These are phyloP conservation scores for Quadriops clusia DNA, from an alignment of 2,888 invertebrate genomes.

Conservation along the genomic window DNA sequence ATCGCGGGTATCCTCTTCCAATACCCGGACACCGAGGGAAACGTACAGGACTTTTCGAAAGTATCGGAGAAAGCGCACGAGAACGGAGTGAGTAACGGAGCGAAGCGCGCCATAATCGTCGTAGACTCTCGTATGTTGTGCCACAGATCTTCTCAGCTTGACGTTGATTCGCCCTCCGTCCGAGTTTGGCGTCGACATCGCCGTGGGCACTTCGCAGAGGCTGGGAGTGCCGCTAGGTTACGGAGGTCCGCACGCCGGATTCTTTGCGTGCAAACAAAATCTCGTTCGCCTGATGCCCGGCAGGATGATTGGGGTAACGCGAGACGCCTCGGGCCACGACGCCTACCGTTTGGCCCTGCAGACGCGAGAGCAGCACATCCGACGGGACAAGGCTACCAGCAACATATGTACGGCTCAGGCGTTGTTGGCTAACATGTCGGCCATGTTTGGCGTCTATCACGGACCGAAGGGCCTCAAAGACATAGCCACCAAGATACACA, in stretches of 20 bases:
- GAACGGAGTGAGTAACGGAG: too few relatives aligned
- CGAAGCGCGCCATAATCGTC: too few relatives aligned
- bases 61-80: conserved; percentile 74
- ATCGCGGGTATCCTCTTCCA: conserved; percentile 84
- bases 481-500: conserved; percentile 83
- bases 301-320: conserved; percentile 93
- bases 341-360: conserved; percentile 88
- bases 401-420: conserved; percentile 99
- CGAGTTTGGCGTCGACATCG: conserved; percentile 90
- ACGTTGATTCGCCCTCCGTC: conserved; percentile 87
- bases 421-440: conserved; percentile 92
- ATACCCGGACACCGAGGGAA: conserved; percentile 93
- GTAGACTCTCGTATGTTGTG: conserved; percentile 85
- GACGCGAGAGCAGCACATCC: conserved; percentile 95
- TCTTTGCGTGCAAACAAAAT: conserved; percentile 84
- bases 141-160: conserved; percentile 84
- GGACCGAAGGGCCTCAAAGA: conserved; percentile 86
- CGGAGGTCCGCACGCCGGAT: conserved; percentile 97
- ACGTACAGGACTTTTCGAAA: conserved; percentile 66
- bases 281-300: conserved; percentile 93
- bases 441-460: conserved; percentile 98
- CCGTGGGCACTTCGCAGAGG: conserved; percentile 91
- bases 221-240: conserved; percentile 92
- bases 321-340: conserved; percentile 45
- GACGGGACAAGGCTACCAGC: conserved; percentile 95